These are phyloP conservation scores for Bombus terrestris DNA, from an alignment of 1,140 invertebrate genomes.

Conservation along the genomic window DNA sequence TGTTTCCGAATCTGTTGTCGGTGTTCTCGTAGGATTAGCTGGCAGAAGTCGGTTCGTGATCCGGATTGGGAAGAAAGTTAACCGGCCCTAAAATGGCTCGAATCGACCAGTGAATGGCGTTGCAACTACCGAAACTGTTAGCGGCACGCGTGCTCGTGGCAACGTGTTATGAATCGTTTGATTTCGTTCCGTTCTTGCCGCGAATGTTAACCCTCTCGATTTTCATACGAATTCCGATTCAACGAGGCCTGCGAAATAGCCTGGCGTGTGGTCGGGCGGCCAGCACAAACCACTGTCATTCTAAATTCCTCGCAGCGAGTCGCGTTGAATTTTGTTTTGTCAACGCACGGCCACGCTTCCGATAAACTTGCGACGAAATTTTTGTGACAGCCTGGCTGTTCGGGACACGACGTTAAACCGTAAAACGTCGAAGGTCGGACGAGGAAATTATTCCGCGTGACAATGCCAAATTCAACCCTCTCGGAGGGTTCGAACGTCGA, in stretches of 20 bases:
- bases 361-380: slow-evolving; percentile 37
- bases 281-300: slow-evolving; percentile 23
- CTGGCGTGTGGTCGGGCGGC: neutral
- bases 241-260: too few species aligned
- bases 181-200: slow-evolving; percentile 69
- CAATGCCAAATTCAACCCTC: neutral
- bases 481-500: neutral
- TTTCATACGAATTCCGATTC: slow-evolving; percentile 54
- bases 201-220: slow-evolving; percentile 50
- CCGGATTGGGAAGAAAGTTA: slow-evolving; percentile 52
- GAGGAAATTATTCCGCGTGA: slow-evolving; percentile 20
- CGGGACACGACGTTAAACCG: too few species aligned
- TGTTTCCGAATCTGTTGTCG: neutral
- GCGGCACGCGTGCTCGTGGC: slow-evolving; percentile 64
- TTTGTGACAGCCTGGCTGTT: neutral
- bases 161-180: slow-evolving; percentile 73
- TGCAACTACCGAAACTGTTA: slow-evolving; percentile 72
- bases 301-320: slow-evolving; percentile 46
- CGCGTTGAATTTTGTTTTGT: slow-evolving; percentile 43
- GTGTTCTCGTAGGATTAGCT: neutral
- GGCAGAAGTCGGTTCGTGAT: slow-evolving; percentile 33
- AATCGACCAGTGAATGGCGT: slow-evolving; percentile 67
- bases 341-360: neutral
- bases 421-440: neutral
- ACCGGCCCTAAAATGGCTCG: neutral